Evolutionary conservation across 2,888 invertebrate species (phyloP).

Genomic region (Horisme vitalbata): DNA sequence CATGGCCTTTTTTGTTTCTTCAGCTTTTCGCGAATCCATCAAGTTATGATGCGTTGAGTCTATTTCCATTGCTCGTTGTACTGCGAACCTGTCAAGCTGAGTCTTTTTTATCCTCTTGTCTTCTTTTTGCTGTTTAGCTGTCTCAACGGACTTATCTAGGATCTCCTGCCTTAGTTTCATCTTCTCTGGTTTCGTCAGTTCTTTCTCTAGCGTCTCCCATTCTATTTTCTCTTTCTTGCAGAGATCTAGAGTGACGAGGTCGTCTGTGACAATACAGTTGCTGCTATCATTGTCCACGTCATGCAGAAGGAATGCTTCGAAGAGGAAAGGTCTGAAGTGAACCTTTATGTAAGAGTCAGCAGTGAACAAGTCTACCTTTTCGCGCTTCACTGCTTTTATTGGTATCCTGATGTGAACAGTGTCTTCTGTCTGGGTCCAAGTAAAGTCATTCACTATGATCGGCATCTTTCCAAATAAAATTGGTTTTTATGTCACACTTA

Average conservation of each 20-base stretch:
- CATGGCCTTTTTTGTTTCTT: constrained; percentile 85
- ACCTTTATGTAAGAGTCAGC: constrained; percentile 88
- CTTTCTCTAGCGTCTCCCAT: constrained; percentile 84
- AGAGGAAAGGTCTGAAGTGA: constrained; percentile 87
- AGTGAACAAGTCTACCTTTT: constrained; percentile 87
- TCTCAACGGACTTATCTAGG: constrained; percentile 79
- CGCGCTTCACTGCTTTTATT: constrained; percentile 83
- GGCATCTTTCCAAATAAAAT: constrained; percentile 79
- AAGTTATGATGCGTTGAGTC: constrained; percentile 77
- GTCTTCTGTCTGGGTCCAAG: constrained; percentile 88
- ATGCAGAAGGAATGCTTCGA: constrained; percentile 87
- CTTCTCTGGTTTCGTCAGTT: constrained; percentile 82
- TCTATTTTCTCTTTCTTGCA: constrained; percentile 79
- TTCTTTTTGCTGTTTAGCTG: constrained; percentile 80
- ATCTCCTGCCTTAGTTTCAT: constrained; percentile 80
- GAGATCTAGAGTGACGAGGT: constrained; percentile 85
- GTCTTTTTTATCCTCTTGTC: constrained; percentile 75
- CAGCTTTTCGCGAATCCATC: constrained; percentile 85
- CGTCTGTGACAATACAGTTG: constrained; percentile 84
- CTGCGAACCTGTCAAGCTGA: constrained; percentile 80
- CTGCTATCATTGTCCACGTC: constrained; percentile 85
- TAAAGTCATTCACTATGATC: constrained; percentile 88
- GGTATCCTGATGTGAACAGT: constrained; percentile 86
- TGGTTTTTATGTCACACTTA: background rate
- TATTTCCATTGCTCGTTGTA: constrained; percentile 75